phyloP scores from a whole-genome alignment of 2,797 vertebrate genomes.

The Australoheros facetus region DNA sequence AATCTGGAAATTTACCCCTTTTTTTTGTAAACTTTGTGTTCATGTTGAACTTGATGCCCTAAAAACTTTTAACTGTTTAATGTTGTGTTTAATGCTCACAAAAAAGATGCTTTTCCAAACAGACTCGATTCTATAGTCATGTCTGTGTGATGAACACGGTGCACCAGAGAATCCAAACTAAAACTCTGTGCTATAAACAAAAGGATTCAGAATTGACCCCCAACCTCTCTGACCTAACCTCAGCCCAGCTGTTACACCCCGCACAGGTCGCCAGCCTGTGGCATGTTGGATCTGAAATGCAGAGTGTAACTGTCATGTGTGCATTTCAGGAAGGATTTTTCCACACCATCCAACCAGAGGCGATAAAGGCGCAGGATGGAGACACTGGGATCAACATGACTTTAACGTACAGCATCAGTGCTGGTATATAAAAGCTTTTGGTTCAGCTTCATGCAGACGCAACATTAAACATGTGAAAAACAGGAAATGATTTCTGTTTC shows the following conservation, averaged over 20 bases:
- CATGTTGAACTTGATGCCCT: background rate
- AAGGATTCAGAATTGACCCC: background rate
- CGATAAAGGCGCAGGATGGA: constrained; percentile 82
- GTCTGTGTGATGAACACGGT: background rate
- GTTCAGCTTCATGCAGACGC: background rate
- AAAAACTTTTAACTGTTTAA: background rate
- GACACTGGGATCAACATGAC: constrained; percentile 81
- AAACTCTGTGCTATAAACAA: rapidly evolving
- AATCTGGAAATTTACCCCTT: background rate
- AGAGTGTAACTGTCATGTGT: rapidly evolving
- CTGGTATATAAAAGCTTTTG: constrained; percentile 59
- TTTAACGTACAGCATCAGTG: constrained; percentile 77
- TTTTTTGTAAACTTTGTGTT: background rate
- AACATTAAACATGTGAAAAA: background rate
- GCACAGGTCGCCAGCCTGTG: too few relatives aligned
- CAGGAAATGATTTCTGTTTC: background rate
- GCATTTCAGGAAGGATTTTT: constrained; percentile 67
- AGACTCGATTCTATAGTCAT: background rate
- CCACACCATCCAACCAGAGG: constrained; percentile 65
- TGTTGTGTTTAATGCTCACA: too few relatives aligned
- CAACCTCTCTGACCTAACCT: background rate
- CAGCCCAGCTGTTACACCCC: background rate
- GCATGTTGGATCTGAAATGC: background rate
- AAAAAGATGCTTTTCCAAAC: background rate
- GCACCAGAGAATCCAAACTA: background rate